These are phyloP conservation scores for Echinops telfairi DNA, from an alignment of 2,113 vertebrate species.

Conservation along the genomic window DNA sequence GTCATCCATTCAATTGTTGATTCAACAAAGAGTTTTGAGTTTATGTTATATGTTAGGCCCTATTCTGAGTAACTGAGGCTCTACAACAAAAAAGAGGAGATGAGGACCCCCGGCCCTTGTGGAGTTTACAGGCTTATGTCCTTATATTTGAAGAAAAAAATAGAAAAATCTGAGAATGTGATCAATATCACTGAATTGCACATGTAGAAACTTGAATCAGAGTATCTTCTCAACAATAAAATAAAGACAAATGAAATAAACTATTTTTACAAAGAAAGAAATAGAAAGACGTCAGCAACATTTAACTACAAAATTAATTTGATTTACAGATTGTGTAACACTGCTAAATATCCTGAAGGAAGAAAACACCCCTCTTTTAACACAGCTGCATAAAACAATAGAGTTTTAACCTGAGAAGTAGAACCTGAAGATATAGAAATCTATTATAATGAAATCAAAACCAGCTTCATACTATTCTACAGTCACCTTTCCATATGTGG, in stretches of 20 bases:
- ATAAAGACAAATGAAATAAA: no score
- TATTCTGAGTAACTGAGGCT: not conserved
- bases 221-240: no score
- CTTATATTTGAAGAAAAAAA: not conserved
- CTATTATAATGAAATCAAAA: not conserved
- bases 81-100: not conserved
- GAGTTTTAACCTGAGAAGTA: not conserved
- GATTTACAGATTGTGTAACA: no score
- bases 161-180: not conserved
- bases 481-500: not conserved
- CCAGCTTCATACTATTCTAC: not conserved
- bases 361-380: not conserved
- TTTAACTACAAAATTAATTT: no score
- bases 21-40: conserved; percentile 21
- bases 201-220: not conserved
- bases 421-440: not conserved
- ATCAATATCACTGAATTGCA: not conserved
- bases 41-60: not conserved
- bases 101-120: not conserved
- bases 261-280: no score
- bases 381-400: not conserved
- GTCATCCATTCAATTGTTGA: not conserved
- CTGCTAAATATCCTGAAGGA: not conserved
- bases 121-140: not conserved
- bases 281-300: no score